Conservation (phyloP, 2,888 invertebrate species). For the Meandrusa payeni region DNA sequence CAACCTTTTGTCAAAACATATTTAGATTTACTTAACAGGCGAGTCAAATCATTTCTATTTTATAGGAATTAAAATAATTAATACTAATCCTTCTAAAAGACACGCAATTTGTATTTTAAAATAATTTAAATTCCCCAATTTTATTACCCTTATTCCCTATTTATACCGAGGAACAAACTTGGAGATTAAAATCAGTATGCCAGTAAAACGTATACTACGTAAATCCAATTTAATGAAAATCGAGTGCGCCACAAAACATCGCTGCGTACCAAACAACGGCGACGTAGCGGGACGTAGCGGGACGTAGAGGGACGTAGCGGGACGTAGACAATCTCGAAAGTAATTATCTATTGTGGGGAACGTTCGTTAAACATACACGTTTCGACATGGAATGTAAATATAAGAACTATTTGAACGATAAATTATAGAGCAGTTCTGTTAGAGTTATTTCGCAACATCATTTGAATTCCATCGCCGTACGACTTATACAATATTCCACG, state of each 20-base stretch:
- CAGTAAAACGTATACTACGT: conserved; percentile 7
- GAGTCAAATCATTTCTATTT: too few species aligned
- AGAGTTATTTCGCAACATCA: not conserved
- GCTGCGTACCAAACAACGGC: conserved; percentile 7
- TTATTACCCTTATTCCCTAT: too few species aligned
- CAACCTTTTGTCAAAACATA: too few species aligned
- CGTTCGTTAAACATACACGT: conserved; percentile 10
- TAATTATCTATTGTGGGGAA: conserved; percentile 21
- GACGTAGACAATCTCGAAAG: conserved; percentile 18
- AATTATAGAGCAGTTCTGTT: conserved; percentile 3
- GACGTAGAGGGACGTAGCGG: conserved; percentile 8
- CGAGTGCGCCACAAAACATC: conserved; percentile 14
- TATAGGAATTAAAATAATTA: too few species aligned
- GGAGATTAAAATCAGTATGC: conserved; percentile 4
- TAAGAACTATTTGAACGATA: conserved; percentile 12
- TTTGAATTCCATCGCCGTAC: conserved; percentile 4
- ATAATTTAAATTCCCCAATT: too few species aligned
- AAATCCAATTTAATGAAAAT: conserved; percentile 16
- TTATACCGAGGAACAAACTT: not conserved
- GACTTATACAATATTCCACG: too few species aligned
- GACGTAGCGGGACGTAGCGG: conserved; percentile 4
- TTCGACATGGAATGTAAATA: conserved; percentile 14
- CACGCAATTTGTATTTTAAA: too few species aligned
- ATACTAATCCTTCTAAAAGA: too few species aligned
- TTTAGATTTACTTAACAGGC: too few species aligned